These are phyloP conservation scores for Amphipoea oculea DNA, from an alignment of 2,888 invertebrate genomes.

Conservation along the genomic window DNA sequence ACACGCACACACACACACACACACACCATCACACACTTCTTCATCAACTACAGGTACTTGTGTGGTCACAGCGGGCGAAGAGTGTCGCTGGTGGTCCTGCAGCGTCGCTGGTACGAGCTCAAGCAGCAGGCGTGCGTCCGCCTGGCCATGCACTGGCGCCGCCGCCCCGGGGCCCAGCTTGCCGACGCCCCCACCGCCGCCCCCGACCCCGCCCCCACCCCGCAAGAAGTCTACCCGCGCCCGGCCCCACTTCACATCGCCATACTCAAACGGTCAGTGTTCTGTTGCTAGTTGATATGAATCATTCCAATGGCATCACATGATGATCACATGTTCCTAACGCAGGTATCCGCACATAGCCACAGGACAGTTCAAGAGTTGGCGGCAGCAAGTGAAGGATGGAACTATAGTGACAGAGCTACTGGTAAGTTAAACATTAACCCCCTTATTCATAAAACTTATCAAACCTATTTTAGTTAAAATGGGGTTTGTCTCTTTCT, in stretches of 20 bases:
- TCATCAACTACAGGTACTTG: background rate
- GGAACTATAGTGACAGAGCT: constrained; percentile 24
- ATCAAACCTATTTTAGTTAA: too few species aligned
- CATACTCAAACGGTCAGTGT: constrained; percentile 54
- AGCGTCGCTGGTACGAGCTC: constrained; percentile 75
- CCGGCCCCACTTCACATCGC: constrained; percentile 48
- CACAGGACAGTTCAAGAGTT: constrained; percentile 48
- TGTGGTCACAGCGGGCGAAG: constrained; percentile 43
- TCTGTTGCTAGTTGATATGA: background rate
- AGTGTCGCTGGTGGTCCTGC: constrained; percentile 68
- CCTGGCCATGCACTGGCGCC: constrained; percentile 42
- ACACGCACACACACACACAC: background rate
- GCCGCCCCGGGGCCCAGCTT: background rate
- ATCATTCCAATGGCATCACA: background rate
- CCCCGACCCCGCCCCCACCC: background rate
- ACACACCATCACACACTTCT: background rate
- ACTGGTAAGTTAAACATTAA: constrained; percentile 21
- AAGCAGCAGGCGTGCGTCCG: constrained; percentile 60
- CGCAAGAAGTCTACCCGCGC: background rate
- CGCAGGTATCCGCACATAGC: constrained; percentile 65
- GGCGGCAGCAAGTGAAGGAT: constrained; percentile 46
- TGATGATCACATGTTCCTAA: background rate
- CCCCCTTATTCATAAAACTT: too few species aligned
- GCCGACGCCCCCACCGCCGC: background rate
- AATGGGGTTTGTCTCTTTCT: too few species aligned